phyloP scores from a whole-genome alignment of 2,888 invertebrate genomes.

The Nebria brevicollis region DNA sequence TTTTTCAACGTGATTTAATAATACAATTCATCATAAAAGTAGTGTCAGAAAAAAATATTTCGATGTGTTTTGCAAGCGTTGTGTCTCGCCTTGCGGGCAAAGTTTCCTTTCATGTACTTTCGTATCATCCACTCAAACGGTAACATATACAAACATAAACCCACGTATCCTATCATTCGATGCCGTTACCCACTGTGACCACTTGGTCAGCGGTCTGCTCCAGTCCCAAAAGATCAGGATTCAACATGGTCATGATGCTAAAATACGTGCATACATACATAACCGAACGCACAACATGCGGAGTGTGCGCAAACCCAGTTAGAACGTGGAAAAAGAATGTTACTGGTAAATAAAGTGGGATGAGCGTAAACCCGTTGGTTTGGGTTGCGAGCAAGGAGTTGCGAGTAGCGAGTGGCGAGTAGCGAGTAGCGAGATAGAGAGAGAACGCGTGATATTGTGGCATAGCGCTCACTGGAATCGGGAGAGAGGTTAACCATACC shows the following conservation, averaged over 20 bases:
- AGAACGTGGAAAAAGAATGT: background rate
- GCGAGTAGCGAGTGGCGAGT: background rate
- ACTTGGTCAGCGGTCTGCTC: background rate
- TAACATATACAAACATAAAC: background rate
- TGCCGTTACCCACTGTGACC: background rate
- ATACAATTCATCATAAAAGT: background rate
- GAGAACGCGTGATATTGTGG: slow-evolving; percentile 14
- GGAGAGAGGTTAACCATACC: slow-evolving; percentile 20
- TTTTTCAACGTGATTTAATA: background rate
- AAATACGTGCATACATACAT: background rate
- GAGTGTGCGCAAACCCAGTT: background rate
- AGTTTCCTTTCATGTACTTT: background rate
- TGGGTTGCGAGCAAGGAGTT: background rate
- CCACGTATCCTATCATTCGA: background rate
- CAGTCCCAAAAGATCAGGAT: background rate
- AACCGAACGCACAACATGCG: background rate
- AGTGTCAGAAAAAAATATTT: background rate
- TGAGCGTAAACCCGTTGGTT: background rate
- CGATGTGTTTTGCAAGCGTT: background rate
- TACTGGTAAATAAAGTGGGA: background rate
- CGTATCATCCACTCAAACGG: background rate
- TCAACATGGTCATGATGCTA: background rate
- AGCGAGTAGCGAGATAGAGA: background rate
- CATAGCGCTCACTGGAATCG: slow-evolving; percentile 3
- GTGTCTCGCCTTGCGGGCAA: background rate